A percentile compares a stretch with the other conserved stretches of the same genome.
Conservation (phyloP, 2,797 vertebrate genomes). For the Trichosurus vulpecula region DNA sequence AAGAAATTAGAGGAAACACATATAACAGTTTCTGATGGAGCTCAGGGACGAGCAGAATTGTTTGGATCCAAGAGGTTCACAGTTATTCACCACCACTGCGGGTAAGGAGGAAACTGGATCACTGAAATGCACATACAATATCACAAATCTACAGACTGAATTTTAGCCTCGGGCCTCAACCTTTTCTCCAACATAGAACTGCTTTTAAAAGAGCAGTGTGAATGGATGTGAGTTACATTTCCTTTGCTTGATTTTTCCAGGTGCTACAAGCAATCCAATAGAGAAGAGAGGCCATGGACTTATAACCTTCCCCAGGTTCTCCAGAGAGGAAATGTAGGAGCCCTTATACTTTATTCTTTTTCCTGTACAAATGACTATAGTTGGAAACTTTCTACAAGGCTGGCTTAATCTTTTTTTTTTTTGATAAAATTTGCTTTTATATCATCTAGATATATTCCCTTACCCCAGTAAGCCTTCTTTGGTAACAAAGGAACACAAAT, state of each 20-base stretch:
- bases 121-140: background rate
- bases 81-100: background rate
- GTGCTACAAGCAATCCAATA: background rate
- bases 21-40: background rate
- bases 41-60: background rate
- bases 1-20: background rate
- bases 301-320: background rate
- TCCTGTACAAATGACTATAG: background rate
- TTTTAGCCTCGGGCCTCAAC: background rate
- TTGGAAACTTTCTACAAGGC: background rate
- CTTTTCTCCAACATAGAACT: background rate
- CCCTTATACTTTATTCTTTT: background rate
- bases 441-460: background rate
- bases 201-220: background rate
- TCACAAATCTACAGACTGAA: background rate
- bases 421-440: background rate
- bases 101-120: background rate
- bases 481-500: background rate
- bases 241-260: constrained; percentile 10
- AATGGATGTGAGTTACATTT: background rate
- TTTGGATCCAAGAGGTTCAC: background rate
- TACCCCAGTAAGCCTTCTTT: background rate
- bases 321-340: background rate
- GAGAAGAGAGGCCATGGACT: background rate
- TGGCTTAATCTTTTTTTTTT: background rate